A percentile compares a stretch with the other conserved stretches of the same genome.
These are phyloP conservation scores for Kryptopterus vitreolus DNA, from an alignment of 2,797 vertebrate genomes.

Conservation along the genomic window DNA sequence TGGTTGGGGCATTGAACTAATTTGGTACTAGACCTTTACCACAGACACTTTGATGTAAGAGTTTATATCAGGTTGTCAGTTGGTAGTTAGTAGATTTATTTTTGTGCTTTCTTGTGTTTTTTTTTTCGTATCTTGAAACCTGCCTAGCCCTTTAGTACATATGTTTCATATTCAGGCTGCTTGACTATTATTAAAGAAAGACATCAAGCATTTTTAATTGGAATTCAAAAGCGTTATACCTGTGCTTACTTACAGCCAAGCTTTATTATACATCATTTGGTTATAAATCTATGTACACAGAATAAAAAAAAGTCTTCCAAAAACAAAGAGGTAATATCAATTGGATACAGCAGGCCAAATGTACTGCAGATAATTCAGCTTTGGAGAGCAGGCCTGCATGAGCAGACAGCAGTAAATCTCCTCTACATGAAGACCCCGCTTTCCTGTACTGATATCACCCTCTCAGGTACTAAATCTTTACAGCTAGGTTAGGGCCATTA, in stretches of 20 bases:
- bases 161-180: background rate
- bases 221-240: slow-evolving; percentile 27
- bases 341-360: slow-evolving; percentile 44
- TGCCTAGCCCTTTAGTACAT: background rate
- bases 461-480: slow-evolving; percentile 58
- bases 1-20: background rate
- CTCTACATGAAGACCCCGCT: slow-evolving; percentile 51
- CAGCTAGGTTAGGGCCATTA: slow-evolving; percentile 56
- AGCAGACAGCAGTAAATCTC: slow-evolving; percentile 55
- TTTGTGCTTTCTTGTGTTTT: background rate
- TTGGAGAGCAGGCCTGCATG: slow-evolving; percentile 40
- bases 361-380: slow-evolving; percentile 32
- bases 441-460: slow-evolving; percentile 56
- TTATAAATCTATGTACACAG: slow-evolving; percentile 25
- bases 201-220: slow-evolving; percentile 28
- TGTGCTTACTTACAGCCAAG: slow-evolving; percentile 12
- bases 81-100: background rate
- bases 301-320: slow-evolving; percentile 13
- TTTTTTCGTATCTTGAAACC: background rate
- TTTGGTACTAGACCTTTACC: background rate
- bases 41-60: background rate
- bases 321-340: slow-evolving; percentile 37
- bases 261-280: slow-evolving; percentile 40
- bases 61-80: background rate
- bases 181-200: slow-evolving; percentile 20